These are phyloP conservation scores for Macrobrachium nipponense DNA, from an alignment of 1,140 invertebrate species.

Conservation along the genomic window DNA sequence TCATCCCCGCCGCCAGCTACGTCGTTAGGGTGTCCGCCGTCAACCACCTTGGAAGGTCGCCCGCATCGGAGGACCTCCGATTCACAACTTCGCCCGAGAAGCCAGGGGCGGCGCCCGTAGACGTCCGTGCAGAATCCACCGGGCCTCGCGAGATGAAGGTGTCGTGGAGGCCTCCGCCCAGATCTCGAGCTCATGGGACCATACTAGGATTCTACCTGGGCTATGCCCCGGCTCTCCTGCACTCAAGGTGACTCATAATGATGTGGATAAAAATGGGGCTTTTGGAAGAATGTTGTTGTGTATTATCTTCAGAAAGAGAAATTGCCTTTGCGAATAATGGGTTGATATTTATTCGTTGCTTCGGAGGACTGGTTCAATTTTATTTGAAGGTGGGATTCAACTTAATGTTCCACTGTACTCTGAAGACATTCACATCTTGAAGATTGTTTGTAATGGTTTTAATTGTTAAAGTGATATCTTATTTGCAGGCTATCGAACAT, in stretches of 20 bases:
- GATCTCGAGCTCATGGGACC: slow-evolving; percentile 78
- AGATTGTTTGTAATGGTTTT: no score
- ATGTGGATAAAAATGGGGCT: no score
- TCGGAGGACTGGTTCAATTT: no score
- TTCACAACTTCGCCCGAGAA: slow-evolving; percentile 64
- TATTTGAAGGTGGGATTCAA: no score
- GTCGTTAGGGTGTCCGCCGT: slow-evolving; percentile 55
- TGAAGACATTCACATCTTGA: no score
- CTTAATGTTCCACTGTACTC: no score
- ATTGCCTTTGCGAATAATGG: no score
- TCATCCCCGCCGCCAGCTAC: slow-evolving; percentile 59
- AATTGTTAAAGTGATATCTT: no score
- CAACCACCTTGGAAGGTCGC: slow-evolving; percentile 67
- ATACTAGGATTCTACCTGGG: slow-evolving; percentile 76
- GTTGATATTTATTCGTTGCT: no score
- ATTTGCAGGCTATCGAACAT: no score
- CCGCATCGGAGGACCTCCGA: slow-evolving; percentile 64
- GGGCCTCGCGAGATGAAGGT: slow-evolving; percentile 83
- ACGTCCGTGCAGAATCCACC: slow-evolving; percentile 78
- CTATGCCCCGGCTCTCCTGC: slow-evolving; percentile 35
- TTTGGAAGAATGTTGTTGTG: no score
- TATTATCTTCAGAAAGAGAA: no score
- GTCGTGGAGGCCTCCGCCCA: slow-evolving; percentile 80
- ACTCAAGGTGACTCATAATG: slow-evolving; percentile 26
- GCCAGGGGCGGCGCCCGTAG: slow-evolving; percentile 80